phyloP scores from a whole-genome alignment of 1,140 invertebrate species.

The Ylistrum balloti region DNA sequence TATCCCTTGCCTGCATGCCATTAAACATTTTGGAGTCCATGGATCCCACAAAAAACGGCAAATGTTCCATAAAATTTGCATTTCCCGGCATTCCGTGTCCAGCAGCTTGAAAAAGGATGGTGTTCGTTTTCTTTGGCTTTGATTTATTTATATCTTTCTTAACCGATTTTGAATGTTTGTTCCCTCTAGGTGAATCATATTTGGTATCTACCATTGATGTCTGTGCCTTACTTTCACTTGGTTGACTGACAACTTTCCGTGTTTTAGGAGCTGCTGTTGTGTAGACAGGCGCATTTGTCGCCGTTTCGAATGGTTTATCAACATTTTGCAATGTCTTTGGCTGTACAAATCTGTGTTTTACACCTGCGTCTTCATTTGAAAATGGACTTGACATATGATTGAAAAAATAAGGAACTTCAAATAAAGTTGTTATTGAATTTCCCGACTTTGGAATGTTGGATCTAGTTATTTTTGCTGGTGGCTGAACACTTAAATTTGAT shows the following conservation, averaged over 20 bases:
- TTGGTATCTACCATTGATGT: background rate
- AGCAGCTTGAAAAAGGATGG: background rate
- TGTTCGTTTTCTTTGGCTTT: background rate
- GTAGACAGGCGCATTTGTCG: background rate
- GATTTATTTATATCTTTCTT: background rate
- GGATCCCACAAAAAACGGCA: background rate
- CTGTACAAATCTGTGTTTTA: background rate
- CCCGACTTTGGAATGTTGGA: background rate
- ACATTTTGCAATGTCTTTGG: background rate
- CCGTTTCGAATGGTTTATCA: background rate
- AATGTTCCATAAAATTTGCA: background rate
- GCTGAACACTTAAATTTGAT: background rate
- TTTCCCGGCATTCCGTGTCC: background rate
- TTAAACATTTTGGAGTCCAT: conserved; percentile 22
- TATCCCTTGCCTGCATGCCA: background rate
- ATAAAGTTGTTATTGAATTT: background rate
- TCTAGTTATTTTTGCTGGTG: background rate
- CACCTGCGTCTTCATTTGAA: background rate
- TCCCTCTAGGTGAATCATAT: background rate
- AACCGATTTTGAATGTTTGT: background rate
- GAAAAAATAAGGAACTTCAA: conserved; percentile 1
- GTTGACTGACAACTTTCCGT: background rate
- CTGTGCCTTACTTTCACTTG: background rate
- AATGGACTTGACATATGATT: background rate
- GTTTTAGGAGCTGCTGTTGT: background rate